Conservation (phyloP, 2,797 vertebrate species). For the Serranus cabrilla region DNA sequence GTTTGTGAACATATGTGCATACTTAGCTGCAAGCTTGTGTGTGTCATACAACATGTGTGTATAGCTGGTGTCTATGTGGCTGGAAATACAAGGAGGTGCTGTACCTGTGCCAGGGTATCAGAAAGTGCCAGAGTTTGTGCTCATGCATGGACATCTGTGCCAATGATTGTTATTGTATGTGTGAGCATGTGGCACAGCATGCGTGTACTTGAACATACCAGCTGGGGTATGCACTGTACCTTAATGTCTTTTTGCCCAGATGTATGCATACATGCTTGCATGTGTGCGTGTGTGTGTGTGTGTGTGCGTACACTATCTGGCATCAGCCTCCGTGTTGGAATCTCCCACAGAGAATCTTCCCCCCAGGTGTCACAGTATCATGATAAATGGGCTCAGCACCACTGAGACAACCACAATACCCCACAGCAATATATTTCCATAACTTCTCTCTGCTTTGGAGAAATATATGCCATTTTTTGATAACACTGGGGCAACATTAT, state of each 20-base stretch:
- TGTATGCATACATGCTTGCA: conserved; percentile 11
- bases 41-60: not conserved
- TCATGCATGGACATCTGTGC: conserved; percentile 22
- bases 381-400: conserved; percentile 81
- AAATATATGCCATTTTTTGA: conserved; percentile 76
- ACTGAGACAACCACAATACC: conserved; percentile 79
- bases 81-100: not conserved
- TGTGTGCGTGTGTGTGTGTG: not conserved
- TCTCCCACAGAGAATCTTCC: conserved; percentile 70
- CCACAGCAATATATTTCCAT: conserved; percentile 83
- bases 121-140: not conserved
- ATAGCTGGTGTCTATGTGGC: not conserved
- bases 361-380: conserved; percentile 78
- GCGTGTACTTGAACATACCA: conserved; percentile 15
- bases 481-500: conserved; percentile 75
- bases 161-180: conserved; percentile 8
- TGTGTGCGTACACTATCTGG: conserved; percentile 32
- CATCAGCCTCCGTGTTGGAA: conserved; percentile 58
- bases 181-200: conserved; percentile 8
- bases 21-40: conserved; percentile 9
- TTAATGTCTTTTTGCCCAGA: conserved; percentile 35
- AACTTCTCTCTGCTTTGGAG: conserved; percentile 73
- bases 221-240: conserved; percentile 8
- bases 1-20: conserved; percentile 13
- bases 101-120: not conserved